Percentiles rank a stretch among this genome's conserved stretches.
Conservation (phyloP, 1,140 invertebrate species). For the Drosophila fuyamai region DNA sequence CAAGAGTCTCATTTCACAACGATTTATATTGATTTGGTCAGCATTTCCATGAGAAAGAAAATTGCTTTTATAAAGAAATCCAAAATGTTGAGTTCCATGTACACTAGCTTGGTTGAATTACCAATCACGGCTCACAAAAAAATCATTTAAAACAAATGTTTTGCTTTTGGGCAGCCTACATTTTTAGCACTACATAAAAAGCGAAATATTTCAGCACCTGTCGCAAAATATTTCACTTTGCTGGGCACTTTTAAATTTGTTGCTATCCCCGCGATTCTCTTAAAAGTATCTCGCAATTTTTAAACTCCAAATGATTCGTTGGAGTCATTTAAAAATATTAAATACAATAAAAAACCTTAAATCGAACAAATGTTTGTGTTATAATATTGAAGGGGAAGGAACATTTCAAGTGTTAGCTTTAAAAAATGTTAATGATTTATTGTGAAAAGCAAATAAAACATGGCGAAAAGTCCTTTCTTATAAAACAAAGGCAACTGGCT, state of each 20-base stretch:
- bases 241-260: slow-evolving; percentile 6
- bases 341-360: too few relatives aligned
- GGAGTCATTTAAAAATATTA: neutral
- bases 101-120: neutral
- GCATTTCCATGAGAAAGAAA: slow-evolving; percentile 1
- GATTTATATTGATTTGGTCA: slow-evolving; percentile 5
- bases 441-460: too few relatives aligned
- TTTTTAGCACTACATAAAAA: neutral
- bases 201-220: neutral
- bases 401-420: too few relatives aligned
- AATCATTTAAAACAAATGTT: neutral
- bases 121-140: neutral
- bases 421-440: too few relatives aligned
- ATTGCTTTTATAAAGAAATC: neutral
- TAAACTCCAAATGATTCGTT: neutral
- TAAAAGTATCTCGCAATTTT: slow-evolving; percentile 3
- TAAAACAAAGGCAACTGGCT: too few relatives aligned
- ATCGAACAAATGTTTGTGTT: too few relatives aligned
- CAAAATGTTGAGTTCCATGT: neutral
- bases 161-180: neutral
- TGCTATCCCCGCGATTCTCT: neutral
- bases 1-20: slow-evolving; percentile 3
- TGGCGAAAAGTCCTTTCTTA: too few relatives aligned
- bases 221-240: slow-evolving; percentile 8
- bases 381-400: too few relatives aligned